These are phyloP conservation scores for Gasterosteus aculeatus DNA, from an alignment of 2,113 vertebrate genomes.

Conservation along the genomic window DNA sequence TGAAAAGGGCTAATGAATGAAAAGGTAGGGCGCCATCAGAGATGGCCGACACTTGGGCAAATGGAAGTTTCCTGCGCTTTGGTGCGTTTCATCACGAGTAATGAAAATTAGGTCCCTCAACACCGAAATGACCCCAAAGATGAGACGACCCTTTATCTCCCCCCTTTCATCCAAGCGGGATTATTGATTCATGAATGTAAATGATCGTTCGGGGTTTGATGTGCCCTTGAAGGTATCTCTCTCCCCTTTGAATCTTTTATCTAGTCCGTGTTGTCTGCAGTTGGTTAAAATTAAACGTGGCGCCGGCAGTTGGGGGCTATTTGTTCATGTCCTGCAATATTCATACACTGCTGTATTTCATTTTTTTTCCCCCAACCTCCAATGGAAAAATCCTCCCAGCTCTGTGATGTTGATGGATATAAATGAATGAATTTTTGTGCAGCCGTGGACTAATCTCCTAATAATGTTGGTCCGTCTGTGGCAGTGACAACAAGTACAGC, in stretches of 20 bases:
- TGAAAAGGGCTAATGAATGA: constrained; percentile 58
- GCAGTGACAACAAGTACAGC: constrained; percentile 56
- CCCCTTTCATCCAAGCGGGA: constrained; percentile 62
- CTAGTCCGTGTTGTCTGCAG: constrained; percentile 27
- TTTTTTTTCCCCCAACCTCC: constrained; percentile 1
- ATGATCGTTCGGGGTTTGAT: constrained; percentile 67
- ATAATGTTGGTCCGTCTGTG: constrained; percentile 75
- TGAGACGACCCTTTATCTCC: constrained; percentile 56
- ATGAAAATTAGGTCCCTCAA: constrained; percentile 67
- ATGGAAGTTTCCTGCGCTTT: constrained; percentile 45
- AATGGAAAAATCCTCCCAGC: constrained; percentile 41
- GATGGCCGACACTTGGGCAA: constrained; percentile 38
- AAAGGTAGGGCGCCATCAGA: constrained; percentile 50
- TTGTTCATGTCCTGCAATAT: constrained; percentile 36
- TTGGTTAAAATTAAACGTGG: constrained; percentile 41
- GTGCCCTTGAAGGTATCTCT: constrained; percentile 65
- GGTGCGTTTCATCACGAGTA: constrained; percentile 49
- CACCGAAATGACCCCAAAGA: constrained; percentile 66
- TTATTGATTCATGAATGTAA: constrained; percentile 78
- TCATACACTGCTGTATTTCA: constrained; percentile 24
- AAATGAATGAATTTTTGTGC: constrained; percentile 45
- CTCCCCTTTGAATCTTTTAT: constrained; percentile 64
- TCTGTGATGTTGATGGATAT: constrained; percentile 46
- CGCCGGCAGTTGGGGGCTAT: constrained; percentile 2
- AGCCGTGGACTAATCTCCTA: constrained; percentile 64